Evolutionary conservation across 2,797 vertebrate genomes (phyloP), one percentile per base, ranked within the genome.

Genomic region (Rhyacichthys aspro): DNA sequence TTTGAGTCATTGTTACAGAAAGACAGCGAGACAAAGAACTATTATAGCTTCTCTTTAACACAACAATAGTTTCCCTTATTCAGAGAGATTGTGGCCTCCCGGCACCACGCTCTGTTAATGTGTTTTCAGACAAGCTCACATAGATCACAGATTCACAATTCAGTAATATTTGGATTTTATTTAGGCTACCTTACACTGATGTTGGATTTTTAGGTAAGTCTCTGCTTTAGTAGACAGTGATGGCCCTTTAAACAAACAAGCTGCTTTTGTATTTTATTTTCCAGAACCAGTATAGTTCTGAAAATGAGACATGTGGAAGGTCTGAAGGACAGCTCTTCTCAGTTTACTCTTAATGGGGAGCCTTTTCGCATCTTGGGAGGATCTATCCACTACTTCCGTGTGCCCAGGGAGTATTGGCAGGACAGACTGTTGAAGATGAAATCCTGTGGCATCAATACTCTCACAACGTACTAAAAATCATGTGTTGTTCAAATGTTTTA

Each of bases 321-420:
- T 42, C 79, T 98, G 76, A 89, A 87, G 77, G 89, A 90, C 1
- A 71, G 85, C 36, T 63, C 69, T 0, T 86, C 90, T 0, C 81
- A 94, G 62, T 97, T 98, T 88, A 90, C 92, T 1, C 88, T 98
- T 79, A 91, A 93, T 2, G 89, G 90, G 9, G 85, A 88, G 60
- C 87, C 93, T 0, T 91, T 96, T 72, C 90, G 84, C 45, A 92
- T 98, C 11, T 85, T 96, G 0, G 95, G 95, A 9, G 96, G 96
- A 1, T 98, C 96, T 0, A 75, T 96, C 76, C 96, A 97, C 87
- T 97, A 97, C 50, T 98, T 98, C 83, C 90, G 95, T 11, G 92
- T 97, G 42, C 95, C 95, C 59, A 87, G 84, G 48, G 90, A 83
- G 1, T 93, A 94, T 78, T 97, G 96, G 96, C 83, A 84, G 34